A percentile compares a stretch with the other conserved stretches of the same genome.
Evolutionary conservation across 1,140 invertebrate species (phyloP).

Genomic region (Cydia splendana): DNA sequence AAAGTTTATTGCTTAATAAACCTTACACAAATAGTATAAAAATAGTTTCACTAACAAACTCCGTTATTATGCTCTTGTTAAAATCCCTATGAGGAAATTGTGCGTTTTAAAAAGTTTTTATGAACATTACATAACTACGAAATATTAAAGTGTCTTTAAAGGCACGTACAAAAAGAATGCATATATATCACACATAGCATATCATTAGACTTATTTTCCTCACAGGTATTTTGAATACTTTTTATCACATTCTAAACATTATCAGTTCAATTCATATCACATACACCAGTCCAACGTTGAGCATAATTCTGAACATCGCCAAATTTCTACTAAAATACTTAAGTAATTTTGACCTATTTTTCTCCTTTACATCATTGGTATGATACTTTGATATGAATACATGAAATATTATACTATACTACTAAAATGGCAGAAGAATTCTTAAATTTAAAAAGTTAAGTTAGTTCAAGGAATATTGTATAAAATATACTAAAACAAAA

Average conservation of each 20-base stretch:
- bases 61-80: slow-evolving; percentile 52
- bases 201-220: slow-evolving; percentile 47
- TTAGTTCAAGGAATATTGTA: neutral
- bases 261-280: slow-evolving; percentile 63
- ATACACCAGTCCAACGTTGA: slow-evolving; percentile 39
- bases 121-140: slow-evolving; percentile 15
- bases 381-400: slow-evolving; percentile 22
- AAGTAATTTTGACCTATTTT: neutral
- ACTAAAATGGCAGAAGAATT: slow-evolving; percentile 27
- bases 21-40: slow-evolving; percentile 54
- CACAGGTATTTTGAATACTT: slow-evolving; percentile 48
- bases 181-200: slow-evolving; percentile 37
- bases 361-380: slow-evolving; percentile 3
- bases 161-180: slow-evolving; percentile 51
- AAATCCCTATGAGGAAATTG: slow-evolving; percentile 58
- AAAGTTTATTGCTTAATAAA: slow-evolving; percentile 59
- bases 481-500: slow-evolving; percentile 3
- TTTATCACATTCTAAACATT: slow-evolving; percentile 47
- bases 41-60: slow-evolving; percentile 53
- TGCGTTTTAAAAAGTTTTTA: slow-evolving; percentile 28
- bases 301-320: slow-evolving; percentile 11
- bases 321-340: slow-evolving; percentile 14
- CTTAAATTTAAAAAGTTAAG: neutral
- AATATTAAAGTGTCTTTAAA: slow-evolving; percentile 40
- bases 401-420: slow-evolving; percentile 23